Percentiles rank a stretch among this genome's conserved stretches.
Conservation (phyloP, 64 coral and sea anemone species). For the Pocillopora damicornis region DNA sequence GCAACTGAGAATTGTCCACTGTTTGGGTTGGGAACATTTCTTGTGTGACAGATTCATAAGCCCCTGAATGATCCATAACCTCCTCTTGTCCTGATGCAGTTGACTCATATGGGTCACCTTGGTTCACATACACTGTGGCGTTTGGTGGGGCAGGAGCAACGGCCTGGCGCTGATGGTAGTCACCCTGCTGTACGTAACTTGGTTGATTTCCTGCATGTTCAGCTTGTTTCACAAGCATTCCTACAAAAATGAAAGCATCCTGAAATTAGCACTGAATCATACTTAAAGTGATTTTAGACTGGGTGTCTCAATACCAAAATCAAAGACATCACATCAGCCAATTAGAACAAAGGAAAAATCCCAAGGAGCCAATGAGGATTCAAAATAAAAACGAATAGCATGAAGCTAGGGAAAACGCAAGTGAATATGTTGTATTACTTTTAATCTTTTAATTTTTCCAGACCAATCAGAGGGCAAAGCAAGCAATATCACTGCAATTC, state of each 20-base stretch:
- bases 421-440: no score
- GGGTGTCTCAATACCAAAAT: no score
- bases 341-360: no score
- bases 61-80: conserved; percentile 34
- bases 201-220: conserved; percentile 22
- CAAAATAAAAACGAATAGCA: no score
- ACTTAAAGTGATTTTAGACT: no score
- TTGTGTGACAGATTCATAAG: conserved; percentile 1
- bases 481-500: not conserved
- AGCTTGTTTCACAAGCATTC: conserved; percentile 12
- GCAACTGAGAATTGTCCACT: conserved; percentile 13
- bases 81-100: conserved; percentile 24
- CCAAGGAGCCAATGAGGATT: no score
- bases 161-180: not conserved
- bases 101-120: not conserved
- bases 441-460: no score
- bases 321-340: no score
- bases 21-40: not conserved
- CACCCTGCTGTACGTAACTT: conserved; percentile 6
- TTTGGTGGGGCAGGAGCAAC: not conserved
- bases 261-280: no score
- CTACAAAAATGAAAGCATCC: not conserved
- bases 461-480: no score
- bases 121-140: conserved; percentile 9
- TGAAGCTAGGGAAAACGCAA: no score